Evolutionary conservation across 2,888 invertebrate species (phyloP), one percentile per base, ranked within the genome.

Genomic region (Tenthredo distinguenda): DNA sequence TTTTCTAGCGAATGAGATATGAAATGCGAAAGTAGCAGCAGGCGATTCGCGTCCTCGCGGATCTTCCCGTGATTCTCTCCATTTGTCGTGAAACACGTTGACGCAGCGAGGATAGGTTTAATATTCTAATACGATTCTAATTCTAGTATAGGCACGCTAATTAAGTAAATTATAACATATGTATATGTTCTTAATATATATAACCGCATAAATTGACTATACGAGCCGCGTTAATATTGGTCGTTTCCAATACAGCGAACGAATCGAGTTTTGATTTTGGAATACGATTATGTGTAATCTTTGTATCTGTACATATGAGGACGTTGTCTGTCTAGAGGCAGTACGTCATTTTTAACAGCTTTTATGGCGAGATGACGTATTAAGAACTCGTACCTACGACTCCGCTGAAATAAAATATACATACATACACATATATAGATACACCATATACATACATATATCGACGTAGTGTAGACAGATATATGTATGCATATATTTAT

Each of bases 341-440:
- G 40, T 40, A 6, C 72, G 72, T 74, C 21, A 74, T 74, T 74
- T 74, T 43, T 74, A 74, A 40, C 72, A 74, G 72, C 72, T 55
- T 74, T 74, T 74, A 74, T 21, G 43, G 72, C 72, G 72, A 43
- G 72, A 43, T 74, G 21, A 43, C n/a, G 43, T 74, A 43, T 74
- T 43, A 74, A 15, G 43, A 74, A 40, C 72, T 74, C 72, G 72
- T 74, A 55, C 55, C 55, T n/a, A 74, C 18, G 7, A 72, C 18
- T 72, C 37, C 43, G 72, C 72, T 74, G 40, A 74, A 74, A 43
- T 43, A 21, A 43, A 40, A 43, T 43, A 74, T 72, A 43, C n/a
- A 74, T 74, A 74, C 40, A 74, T 21, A 34, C 34, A 34, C 34
- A 81, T n/a, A 62, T 81, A 58, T 58, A n/a, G 31, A 87, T 40